These are phyloP conservation scores for Sebastes itinus DNA, from an alignment of 2,797 vertebrate species.

Conservation along the genomic window DNA sequence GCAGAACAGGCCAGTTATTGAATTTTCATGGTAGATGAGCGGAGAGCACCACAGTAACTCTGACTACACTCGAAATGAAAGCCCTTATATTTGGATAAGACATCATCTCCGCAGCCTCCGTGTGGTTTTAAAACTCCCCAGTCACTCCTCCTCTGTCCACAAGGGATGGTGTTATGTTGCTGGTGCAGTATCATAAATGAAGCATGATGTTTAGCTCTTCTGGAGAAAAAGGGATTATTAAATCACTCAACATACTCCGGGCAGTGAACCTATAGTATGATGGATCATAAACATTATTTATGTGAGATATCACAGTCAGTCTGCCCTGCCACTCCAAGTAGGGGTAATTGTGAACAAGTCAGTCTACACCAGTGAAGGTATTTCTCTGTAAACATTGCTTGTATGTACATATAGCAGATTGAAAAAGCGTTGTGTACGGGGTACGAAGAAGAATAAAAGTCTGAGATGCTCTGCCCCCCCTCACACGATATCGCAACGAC, in stretches of 20 bases:
- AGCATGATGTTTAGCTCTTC: constrained; percentile 76
- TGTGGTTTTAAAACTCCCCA: constrained; percentile 52
- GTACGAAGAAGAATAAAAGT: constrained; percentile 58
- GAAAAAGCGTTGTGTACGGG: constrained; percentile 64
- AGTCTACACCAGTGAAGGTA: constrained; percentile 64
- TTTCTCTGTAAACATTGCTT: constrained; percentile 78
- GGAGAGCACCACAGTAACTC: constrained; percentile 47
- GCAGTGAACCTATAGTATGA: constrained; percentile 37
- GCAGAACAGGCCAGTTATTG: constrained; percentile 63
- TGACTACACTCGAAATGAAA: constrained; percentile 52
- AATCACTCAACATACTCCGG: constrained; percentile 31
- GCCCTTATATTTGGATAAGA: constrained; percentile 61
- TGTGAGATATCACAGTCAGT: constrained; percentile 59
- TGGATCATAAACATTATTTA: constrained; percentile 47
- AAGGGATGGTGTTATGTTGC: constrained; percentile 67
- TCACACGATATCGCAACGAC: constrained; percentile 36
- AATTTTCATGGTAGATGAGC: constrained; percentile 61
- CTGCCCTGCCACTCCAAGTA: constrained; percentile 63
- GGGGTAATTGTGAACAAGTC: constrained; percentile 60
- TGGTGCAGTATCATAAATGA: constrained; percentile 73
- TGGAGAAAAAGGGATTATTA: constrained; percentile 48
- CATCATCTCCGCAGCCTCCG: constrained; percentile 57
- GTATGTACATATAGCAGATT: constrained; percentile 83
- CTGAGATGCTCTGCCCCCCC: constrained; percentile 50
- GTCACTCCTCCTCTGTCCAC: constrained; percentile 65